Base-by-base conservation (phyloP, 2,797 vertebrate genomes). In the Enteromius paludinosus region DNA sequence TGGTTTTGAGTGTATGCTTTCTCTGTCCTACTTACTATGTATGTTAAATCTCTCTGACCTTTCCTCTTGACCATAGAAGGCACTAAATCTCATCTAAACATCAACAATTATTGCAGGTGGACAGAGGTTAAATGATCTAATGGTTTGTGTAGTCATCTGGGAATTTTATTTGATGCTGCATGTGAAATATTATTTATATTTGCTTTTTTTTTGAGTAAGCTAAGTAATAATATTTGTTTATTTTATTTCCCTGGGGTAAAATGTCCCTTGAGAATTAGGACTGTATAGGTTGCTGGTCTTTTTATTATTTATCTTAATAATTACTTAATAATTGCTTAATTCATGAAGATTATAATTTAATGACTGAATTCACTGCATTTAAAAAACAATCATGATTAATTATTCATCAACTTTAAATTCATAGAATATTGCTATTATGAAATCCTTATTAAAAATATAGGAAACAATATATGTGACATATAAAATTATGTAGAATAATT, bases 21-120 rank as follows among this genome's bases (percentile, higher is more conserved):
- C 14, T 64, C 9, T 64, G 30, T 47, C 45, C 69, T 73, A 20
- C 49, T 62, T 41, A 62, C 41, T 54, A n/a, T n/a, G 18, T 30
- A 17, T 41, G 41, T 41, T 38, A 33, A 35, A 59, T 6, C 33
- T 11, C 28, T 49, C 11, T 1, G 54, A 25, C 23, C 25, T 77
- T 45, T 77, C 14, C n/a, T 76, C 73, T 41, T 76, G 73, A 61
- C 54, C 73, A 75, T 56, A 23, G 20, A 56, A 35, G 72, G n/a
- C 52, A n/a, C 49, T 8, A 23, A 56, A 38, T 56, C 49, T 54
- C 11, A 2, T n/a, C 30, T 56, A 28, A 52, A 52, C 17, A 49
- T 35, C 28, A 49, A 54, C 5, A 52, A 23, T 6, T 75, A 43
- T 61, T 43, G 17, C 30, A 56, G 49, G 47, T 38, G 70, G 47